Percentiles rank a stretch among this genome's conserved stretches.
phyloP scores from a whole-genome alignment of 2,888 invertebrate species.

The Aethes cnicana region DNA sequence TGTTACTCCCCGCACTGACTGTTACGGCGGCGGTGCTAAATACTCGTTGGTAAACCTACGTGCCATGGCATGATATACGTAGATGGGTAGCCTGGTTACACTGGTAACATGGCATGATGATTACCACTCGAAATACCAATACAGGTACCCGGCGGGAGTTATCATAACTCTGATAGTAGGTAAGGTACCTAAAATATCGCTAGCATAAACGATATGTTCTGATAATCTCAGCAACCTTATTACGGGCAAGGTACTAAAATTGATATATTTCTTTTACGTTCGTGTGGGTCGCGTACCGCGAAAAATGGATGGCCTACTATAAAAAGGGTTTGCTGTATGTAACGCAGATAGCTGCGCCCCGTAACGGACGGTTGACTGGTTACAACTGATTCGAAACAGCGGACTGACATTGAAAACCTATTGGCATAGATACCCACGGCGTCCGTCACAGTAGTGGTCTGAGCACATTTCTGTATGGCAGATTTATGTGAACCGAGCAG shows the following conservation, averaged over 20 bases:
- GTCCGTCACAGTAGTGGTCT: conserved; percentile 59
- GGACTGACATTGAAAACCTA: conserved; percentile 64
- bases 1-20: conserved; percentile 54
- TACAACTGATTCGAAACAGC: conserved; percentile 53
- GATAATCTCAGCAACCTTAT: conserved; percentile 32
- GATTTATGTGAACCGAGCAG: conserved; percentile 74
- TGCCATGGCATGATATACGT: conserved; percentile 3
- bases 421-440: conserved; percentile 67
- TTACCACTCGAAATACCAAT: neutral
- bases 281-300: conserved; percentile 38
- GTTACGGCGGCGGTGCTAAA: conserved; percentile 46
- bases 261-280: conserved; percentile 45
- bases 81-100: no score
- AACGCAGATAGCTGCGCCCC: conserved; percentile 46
- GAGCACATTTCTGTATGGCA: conserved; percentile 75
- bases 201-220: conserved; percentile 14
- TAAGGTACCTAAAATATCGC: conserved; percentile 7
- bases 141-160: neutral
- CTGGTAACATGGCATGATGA: no score
- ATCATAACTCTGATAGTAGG: conserved; percentile 10
- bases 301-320: conserved; percentile 47
- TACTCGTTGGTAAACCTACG: conserved; percentile 23
- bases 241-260: conserved; percentile 40
- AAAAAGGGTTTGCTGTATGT: conserved; percentile 44
- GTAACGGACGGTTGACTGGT: conserved; percentile 47